A percentile compares a stretch with the other conserved stretches of the same genome.
Evolutionary conservation across 2,888 invertebrate species (phyloP).

Genomic region (Thera obeliscata): DNA sequence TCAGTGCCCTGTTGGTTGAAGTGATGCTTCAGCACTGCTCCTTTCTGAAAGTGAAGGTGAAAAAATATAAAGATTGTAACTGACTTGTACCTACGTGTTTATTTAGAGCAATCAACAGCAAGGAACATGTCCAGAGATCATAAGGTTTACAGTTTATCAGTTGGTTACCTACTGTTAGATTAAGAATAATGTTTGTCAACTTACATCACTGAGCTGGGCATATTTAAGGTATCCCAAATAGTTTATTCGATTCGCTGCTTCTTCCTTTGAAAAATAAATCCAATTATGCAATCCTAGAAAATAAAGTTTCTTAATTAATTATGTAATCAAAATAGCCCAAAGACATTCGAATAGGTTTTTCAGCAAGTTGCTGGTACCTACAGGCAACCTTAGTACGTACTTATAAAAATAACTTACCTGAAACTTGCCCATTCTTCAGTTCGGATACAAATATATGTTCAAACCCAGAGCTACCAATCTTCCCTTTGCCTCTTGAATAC

Average conservation of each 20-base stretch:
- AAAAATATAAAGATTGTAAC: neutral
- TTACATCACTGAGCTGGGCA: conserved; percentile 88
- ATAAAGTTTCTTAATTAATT: neutral
- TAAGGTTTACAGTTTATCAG: neutral
- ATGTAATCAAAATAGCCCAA: no score
- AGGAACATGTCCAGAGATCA: no score
- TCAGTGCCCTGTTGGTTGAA: conserved; percentile 88
- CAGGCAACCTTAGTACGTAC: no score
- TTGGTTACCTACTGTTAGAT: neutral
- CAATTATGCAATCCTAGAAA: conserved; percentile 93
- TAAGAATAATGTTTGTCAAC: conserved; percentile 43
- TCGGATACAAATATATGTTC: conserved; percentile 97
- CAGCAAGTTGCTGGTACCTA: no score
- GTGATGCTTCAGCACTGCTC: conserved; percentile 88
- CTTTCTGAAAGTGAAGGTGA: conserved; percentile 85
- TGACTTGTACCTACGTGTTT: no score
- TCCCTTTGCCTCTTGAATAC: conserved; percentile 91
- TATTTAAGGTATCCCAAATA: conserved; percentile 92
- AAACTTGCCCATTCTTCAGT: conserved; percentile 90
- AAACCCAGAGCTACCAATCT: conserved; percentile 94
- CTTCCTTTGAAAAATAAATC: conserved; percentile 93
- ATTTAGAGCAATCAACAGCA: no score
- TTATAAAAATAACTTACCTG: conserved; percentile 57
- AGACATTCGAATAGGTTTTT: no score
- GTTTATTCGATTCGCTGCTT: conserved; percentile 87